Base-by-base conservation (phyloP, 1,140 invertebrate species). In the Atta cephalotes region DNA sequence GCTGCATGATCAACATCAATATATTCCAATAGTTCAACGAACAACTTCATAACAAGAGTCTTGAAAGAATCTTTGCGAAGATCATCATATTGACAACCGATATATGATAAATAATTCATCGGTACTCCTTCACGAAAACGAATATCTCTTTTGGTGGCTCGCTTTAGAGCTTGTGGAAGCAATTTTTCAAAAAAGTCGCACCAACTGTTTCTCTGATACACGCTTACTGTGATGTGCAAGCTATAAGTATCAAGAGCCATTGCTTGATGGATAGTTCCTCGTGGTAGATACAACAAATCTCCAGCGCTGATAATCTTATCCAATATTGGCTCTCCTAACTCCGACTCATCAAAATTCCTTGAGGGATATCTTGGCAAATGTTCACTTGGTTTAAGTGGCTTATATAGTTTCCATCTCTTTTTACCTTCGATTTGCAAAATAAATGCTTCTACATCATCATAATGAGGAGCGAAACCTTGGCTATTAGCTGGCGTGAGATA, bases 361-460 rank as follows among this genome's bases (percentile, higher is more conserved):
- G 98, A 99, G 0, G 98, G 99, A 92, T 96, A 96, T 84, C 98
- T 96, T 53, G 98, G 97, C 16, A 99, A 95, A 7, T 96, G 94
- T 94, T 99, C 98, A 18, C 95, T 93, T 39, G 91, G 79, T 31
- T 74, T 94, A 60, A 95, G 95, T 39, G 98, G 98, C 88, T 96
- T 96, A 93, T 99, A 99, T 5, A 99, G 93, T 91, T 97, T 97
- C 99, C 99, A 99, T 86, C 97, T 96, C 95, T 99, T 99, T 91
- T 97, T 97, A 0, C 99, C 99, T 96, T 99, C 99, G 9, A 99
- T 94, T 96, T 99, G 99, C 58, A 99, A 93, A 80, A 99, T 97
- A 94, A 99, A 99, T 18, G 99, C 99, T 96, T 99, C 99, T 90
- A 99, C 99, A 92, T 99, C 99, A 96, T 99, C 99, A 95, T 98